Conservation (phyloP, 2,113 vertebrate species). For the Xiphophorus hellerii region DNA sequence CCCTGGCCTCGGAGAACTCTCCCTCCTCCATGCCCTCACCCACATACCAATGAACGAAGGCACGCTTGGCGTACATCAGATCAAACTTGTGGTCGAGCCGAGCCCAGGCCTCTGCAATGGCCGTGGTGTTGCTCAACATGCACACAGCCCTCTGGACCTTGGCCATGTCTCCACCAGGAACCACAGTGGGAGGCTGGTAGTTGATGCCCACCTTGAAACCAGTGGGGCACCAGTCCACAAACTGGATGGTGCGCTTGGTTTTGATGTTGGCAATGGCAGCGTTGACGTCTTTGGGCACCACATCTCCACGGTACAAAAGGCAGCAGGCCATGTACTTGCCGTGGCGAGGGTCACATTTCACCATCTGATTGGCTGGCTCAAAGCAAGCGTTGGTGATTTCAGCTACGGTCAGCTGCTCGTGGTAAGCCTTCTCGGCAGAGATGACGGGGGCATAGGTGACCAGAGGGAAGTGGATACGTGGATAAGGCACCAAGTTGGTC, state of each 20-base stretch:
- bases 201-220: slow-evolving; percentile 84
- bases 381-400: too few relatives aligned
- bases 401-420: slow-evolving; percentile 68
- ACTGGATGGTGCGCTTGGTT: slow-evolving; percentile 80
- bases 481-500: background rate
- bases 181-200: slow-evolving; percentile 78
- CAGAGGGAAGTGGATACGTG: slow-evolving; percentile 58
- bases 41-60: slow-evolving; percentile 87
- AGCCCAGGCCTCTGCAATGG: slow-evolving; percentile 86
- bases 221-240: slow-evolving; percentile 85
- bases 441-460: slow-evolving; percentile 82
- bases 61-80: slow-evolving; percentile 85
- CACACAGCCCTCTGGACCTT: slow-evolving; percentile 85
- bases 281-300: slow-evolving; percentile 86
- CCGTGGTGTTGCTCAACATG: slow-evolving; percentile 86
- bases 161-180: slow-evolving; percentile 84
- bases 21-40: slow-evolving; percentile 88
- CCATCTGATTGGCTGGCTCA: too few relatives aligned
- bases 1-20: slow-evolving; percentile 82
- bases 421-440: slow-evolving; percentile 79
- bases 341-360: slow-evolving; percentile 38
- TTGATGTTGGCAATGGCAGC: slow-evolving; percentile 78
- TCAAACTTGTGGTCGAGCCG: slow-evolving; percentile 86
- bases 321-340: slow-evolving; percentile 88
- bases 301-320: slow-evolving; percentile 81